Evolutionary conservation across 2,113 vertebrate species (phyloP), one percentile per base, ranked within the genome.

Genomic region (Cairina moschata): DNA sequence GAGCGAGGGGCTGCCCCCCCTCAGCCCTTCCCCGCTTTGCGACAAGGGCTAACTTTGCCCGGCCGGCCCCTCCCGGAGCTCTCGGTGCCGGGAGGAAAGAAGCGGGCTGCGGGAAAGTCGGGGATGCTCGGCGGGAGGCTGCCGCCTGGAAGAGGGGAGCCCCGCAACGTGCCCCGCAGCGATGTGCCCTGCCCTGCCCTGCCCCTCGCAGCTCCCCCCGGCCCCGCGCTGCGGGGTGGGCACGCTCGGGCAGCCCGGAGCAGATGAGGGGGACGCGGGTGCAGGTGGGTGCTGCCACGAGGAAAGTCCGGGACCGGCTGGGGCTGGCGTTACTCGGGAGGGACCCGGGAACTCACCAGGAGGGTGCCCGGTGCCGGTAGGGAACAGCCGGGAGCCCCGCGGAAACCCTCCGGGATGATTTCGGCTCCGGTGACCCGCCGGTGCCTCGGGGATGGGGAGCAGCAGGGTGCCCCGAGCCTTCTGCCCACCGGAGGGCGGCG

Each of bases 271-370:
- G 71, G 89, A 95, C 95, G 83, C 73, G 79, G 76, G 66, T 77
- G 56, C 91, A 91, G 82, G 85, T 91, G 83, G 91, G 93, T 95
- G 74, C 72, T 73, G 83, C 0, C 25, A 71, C 89, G 90, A 91
- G 90, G 79, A 90, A 97, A 92, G 69, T 91, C 88, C 11, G 80
- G 11, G 82, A 74, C 58, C 12, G n/a, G 21, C 38, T 84, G 85
- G n/a, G 29, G 44, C 14, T 94, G 82, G 54, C n/a, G 7, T 90
- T 63, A 65, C 79, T 75, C 56, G 83, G 32, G 28, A 75, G 73
- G 13, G 65, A 94, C 68, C 91, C 86, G 88, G 93, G 83, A 86
- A 88, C 65, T 91, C 42, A 22, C 55, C 87, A 87, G 3, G 17
- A n/a, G 26, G 38, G 14, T 46, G 52, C 46, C 18, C 23, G 69